Conservation (phyloP, 2,888 invertebrate species). For the Xanthorhoe spadicearia region DNA sequence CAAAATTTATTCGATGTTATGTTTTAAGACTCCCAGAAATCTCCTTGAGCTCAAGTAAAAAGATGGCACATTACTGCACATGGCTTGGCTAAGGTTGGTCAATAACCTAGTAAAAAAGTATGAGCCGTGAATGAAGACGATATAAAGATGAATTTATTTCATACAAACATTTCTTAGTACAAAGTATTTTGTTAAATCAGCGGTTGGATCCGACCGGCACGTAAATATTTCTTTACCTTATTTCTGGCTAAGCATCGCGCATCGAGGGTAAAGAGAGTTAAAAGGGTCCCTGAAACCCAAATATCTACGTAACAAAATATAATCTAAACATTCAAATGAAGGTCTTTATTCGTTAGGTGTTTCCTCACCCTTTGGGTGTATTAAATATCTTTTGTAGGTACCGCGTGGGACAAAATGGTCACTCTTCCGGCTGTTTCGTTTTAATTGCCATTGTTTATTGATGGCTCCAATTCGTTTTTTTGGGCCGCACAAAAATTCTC, state of each 20-base stretch:
- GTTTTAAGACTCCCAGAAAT: no score
- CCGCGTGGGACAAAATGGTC: constrained; percentile 43
- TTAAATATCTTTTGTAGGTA: constrained; percentile 46
- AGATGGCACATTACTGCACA: no score
- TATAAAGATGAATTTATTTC: neutral
- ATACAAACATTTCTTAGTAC: neutral
- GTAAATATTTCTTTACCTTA: constrained; percentile 19
- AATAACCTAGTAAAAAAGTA: neutral
- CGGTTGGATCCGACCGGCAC: neutral
- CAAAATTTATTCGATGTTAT: no score
- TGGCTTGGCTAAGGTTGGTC: no score
- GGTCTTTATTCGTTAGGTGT: constrained; percentile 47
- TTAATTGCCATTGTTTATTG: constrained; percentile 48
- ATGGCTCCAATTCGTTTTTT: constrained; percentile 44
- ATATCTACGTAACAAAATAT: constrained; percentile 45
- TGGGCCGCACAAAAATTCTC: constrained; percentile 35
- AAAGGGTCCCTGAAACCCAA: constrained; percentile 43
- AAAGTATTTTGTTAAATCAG: constrained; percentile 2
- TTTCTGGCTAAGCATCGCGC: constrained; percentile 37
- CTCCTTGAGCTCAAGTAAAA: no score
- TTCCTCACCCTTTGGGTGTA: constrained; percentile 45
- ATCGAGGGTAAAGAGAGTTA: constrained; percentile 44
- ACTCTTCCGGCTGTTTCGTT: constrained; percentile 47
- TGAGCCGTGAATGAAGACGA: neutral
- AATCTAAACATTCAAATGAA: constrained; percentile 48